These are phyloP conservation scores for Dolichoris vasculosae DNA, from an alignment of 1,140 invertebrate species.

Conservation along the genomic window DNA sequence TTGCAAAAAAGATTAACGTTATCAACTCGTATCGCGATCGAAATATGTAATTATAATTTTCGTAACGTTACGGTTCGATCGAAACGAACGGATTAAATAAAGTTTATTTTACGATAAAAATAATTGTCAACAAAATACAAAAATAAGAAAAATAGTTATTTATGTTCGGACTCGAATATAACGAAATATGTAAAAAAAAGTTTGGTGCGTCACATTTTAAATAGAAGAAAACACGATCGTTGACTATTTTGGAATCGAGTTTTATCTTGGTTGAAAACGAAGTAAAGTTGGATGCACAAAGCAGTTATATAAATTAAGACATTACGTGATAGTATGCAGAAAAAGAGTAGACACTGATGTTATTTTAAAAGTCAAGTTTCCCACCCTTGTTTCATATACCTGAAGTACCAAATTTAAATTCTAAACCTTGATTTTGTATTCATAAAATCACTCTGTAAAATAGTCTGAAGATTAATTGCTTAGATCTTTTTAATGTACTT, in stretches of 20 bases:
- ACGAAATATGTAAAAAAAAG: no score
- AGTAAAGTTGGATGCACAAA: slow-evolving; percentile 9
- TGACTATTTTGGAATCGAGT: background rate
- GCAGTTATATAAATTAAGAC: slow-evolving; percentile 21
- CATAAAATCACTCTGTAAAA: slow-evolving; percentile 25
- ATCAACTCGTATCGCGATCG: no score
- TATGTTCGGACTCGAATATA: no score
- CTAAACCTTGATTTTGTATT: slow-evolving; percentile 22
- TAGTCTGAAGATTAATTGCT: background rate
- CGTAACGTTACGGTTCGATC: no score
- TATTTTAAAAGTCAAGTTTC: slow-evolving; percentile 55
- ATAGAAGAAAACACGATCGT: background rate
- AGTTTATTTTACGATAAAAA: no score
- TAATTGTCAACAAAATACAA: no score
- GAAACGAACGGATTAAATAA: no score
- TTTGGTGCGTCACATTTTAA: background rate
- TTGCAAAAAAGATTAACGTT: no score
- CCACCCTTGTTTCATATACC: slow-evolving; percentile 49
- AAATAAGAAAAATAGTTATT: no score
- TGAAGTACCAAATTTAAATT: slow-evolving; percentile 24
- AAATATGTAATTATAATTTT: no score
- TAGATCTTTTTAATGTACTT: background rate
- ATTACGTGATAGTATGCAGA: slow-evolving; percentile 63
- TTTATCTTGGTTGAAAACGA: slow-evolving; percentile 1
- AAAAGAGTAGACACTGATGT: background rate